Conservation (phyloP, 2,797 vertebrate genomes). For the Chelmon rostratus region DNA sequence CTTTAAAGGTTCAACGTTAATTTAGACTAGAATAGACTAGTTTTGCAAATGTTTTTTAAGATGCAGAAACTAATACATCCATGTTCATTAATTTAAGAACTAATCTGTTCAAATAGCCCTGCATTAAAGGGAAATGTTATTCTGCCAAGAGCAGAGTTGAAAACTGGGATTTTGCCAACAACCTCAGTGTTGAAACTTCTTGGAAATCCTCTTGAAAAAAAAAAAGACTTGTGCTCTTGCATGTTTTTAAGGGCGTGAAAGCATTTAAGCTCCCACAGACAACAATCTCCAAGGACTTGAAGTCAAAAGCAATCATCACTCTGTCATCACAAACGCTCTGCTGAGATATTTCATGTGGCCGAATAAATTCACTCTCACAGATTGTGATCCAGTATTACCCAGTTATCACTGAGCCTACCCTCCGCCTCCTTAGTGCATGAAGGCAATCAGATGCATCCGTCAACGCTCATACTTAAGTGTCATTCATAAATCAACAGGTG, state of each 20-base stretch:
- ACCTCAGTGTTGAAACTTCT: slow-evolving; percentile 10
- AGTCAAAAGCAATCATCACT: slow-evolving; percentile 2
- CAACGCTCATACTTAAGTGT: slow-evolving; percentile 20
- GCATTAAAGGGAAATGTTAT: not conserved
- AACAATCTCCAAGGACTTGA: not conserved
- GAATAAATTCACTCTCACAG: not conserved
- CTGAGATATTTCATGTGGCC: not conserved
- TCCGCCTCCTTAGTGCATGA: not conserved
- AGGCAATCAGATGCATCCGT: not conserved
- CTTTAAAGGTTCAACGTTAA: slow-evolving; percentile 5
- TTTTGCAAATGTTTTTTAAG: slow-evolving; percentile 3
- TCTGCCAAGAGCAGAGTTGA: not conserved
- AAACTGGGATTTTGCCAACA: slow-evolving; percentile 5
- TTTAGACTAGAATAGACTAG: not conserved
- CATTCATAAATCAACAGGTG: not conserved
- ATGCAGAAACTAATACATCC: not conserved
- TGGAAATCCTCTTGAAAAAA: slow-evolving; percentile 38
- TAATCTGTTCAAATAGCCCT: not conserved
- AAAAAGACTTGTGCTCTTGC: slow-evolving; percentile 10
- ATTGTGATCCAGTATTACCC: not conserved
- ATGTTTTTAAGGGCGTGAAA: slow-evolving; percentile 39
- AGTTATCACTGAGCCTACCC: not conserved
- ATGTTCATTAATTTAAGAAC: not conserved
- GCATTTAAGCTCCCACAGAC: not conserved
- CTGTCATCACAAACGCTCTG: slow-evolving; percentile 6